These are phyloP conservation scores for Hippocampus mohnikei DNA, from an alignment of 2,113 vertebrate genomes.

Conservation along the genomic window DNA sequence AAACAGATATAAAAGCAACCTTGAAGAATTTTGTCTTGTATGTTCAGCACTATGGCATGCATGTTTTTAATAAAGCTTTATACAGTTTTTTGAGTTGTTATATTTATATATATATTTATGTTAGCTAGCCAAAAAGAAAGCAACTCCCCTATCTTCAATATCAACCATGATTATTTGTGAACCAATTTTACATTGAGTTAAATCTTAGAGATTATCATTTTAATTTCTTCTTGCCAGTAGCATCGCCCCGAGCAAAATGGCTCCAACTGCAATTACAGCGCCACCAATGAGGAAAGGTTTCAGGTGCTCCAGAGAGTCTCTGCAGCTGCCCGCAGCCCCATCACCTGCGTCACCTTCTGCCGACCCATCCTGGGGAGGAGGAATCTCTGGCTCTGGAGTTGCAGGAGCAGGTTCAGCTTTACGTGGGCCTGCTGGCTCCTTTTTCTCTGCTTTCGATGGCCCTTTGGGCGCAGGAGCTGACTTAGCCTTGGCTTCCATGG, in stretches of 20 bases:
- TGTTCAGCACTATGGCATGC: constrained; percentile 49
- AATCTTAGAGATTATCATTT: constrained; percentile 42
- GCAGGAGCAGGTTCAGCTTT: constrained; percentile 62
- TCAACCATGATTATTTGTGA: constrained; percentile 57
- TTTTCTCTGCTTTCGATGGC: constrained; percentile 71
- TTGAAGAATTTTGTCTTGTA: constrained; percentile 24
- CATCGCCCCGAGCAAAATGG: constrained; percentile 71
- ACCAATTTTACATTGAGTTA: constrained; percentile 49
- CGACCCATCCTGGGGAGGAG: constrained; percentile 59
- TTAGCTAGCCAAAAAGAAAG: background rate
- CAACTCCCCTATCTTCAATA: constrained; percentile 46
- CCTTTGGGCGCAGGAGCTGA: constrained; percentile 58
- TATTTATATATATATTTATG: background rate
- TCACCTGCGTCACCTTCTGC: constrained; percentile 56
- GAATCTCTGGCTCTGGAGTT: constrained; percentile 60
- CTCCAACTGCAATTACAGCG: constrained; percentile 70
- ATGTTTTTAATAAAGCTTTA: constrained; percentile 39
- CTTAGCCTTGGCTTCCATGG: constrained; percentile 74
- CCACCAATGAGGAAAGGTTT: constrained; percentile 77
- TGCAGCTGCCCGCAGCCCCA: constrained; percentile 57
- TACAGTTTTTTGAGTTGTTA: constrained; percentile 36
- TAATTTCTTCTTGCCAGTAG: constrained; percentile 75
- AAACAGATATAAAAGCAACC: constrained; percentile 36
- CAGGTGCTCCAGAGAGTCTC: constrained; percentile 74
- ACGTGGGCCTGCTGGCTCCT: constrained; percentile 60